Percentiles rank a stretch among this genome's conserved stretches.
Conservation (phyloP, 2,888 invertebrate genomes). For the Cosmopolites sordidus region DNA sequence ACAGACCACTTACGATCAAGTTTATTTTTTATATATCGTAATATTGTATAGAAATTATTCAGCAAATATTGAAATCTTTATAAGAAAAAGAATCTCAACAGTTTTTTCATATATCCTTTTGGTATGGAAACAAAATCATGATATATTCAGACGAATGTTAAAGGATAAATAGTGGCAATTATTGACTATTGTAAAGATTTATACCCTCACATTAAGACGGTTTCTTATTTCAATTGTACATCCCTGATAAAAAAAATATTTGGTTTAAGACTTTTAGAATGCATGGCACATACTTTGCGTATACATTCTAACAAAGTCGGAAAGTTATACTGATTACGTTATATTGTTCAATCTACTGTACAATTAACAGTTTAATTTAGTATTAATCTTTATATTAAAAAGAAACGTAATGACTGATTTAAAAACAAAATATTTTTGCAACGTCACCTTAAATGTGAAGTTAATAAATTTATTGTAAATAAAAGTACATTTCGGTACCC, state of each 20-base stretch:
- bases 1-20: background rate
- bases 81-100: background rate
- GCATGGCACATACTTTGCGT: background rate
- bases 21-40: conserved; percentile 1
- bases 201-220: background rate
- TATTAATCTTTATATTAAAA: conserved; percentile 35
- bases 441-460: conserved; percentile 28
- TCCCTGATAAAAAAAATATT: no score
- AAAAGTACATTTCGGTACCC: conserved; percentile 33
- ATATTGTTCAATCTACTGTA: background rate
- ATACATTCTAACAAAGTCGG: background rate
- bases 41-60: conserved; percentile 2
- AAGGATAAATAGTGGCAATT: background rate
- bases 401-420: conserved; percentile 37
- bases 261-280: background rate
- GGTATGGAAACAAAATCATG: background rate
- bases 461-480: conserved; percentile 31
- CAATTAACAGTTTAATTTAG: background rate
- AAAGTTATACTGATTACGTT: no score
- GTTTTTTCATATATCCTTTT: background rate
- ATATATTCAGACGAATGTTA: background rate
- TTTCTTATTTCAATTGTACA: no score
- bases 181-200: background rate
- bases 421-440: conserved; percentile 31
- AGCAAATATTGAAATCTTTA: background rate